A percentile compares a stretch with the other conserved stretches of the same genome.
Conservation (phyloP, 2,113 vertebrate species). For the Dasyprocta punctata region DNA sequence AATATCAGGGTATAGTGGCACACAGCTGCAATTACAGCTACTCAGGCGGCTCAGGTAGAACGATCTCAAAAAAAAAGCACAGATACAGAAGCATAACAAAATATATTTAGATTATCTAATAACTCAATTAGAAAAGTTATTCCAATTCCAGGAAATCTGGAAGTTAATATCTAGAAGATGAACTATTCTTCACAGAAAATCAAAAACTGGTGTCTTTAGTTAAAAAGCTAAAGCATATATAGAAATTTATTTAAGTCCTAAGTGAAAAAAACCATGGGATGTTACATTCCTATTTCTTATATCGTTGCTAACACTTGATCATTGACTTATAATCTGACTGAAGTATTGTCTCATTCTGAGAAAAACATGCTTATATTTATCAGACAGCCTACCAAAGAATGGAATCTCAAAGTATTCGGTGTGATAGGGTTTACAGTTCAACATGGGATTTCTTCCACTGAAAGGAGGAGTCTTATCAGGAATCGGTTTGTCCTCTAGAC, state of each 20-base stretch:
- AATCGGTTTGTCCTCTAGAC: not conserved
- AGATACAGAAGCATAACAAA: not conserved
- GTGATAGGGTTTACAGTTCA: not conserved
- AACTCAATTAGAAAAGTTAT: constrained; percentile 35
- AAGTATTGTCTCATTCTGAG: not conserved
- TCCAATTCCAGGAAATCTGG: constrained; percentile 9
- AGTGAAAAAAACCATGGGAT: not conserved
- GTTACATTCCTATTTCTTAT: not conserved
- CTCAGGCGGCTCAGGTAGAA: too few species aligned
- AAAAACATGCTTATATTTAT: not conserved
- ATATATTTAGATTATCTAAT: not conserved
- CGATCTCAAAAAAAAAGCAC: not conserved
- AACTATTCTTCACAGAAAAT: not conserved
- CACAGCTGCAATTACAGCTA: too few species aligned
- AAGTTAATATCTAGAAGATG: not conserved
- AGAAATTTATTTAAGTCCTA: not conserved
- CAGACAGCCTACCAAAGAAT: not conserved
- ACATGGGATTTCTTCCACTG: not conserved
- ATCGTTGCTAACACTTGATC: not conserved
- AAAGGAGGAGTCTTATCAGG: not conserved
- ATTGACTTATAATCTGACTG: not conserved
- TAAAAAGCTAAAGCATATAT: not conserved
- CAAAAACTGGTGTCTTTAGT: not conserved
- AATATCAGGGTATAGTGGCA: too few species aligned
- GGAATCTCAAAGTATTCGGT: not conserved